phyloP scores from a whole-genome alignment of 2,888 invertebrate species.

The Acanthoscelides obtectus region DNA sequence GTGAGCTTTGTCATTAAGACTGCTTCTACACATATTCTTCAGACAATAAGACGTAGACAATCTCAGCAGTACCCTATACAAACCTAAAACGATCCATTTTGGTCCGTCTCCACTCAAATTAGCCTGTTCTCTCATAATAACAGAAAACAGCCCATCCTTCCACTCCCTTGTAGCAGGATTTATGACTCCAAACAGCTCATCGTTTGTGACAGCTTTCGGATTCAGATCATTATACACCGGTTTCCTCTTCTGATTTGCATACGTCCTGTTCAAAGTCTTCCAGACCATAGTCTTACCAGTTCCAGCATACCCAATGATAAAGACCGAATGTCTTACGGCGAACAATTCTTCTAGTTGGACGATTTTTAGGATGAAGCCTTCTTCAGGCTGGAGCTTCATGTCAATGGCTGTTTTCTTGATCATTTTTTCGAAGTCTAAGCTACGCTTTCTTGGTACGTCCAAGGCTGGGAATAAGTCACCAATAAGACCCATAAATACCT shows the following conservation, averaged over 20 bases:
- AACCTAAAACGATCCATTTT: slow-evolving; percentile 70
- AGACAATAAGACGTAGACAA: no score
- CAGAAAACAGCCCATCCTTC: slow-evolving; percentile 64
- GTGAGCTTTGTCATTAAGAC: no score
- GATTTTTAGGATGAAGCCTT: slow-evolving; percentile 80
- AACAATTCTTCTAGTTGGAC: slow-evolving; percentile 91
- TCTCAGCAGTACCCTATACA: no score
- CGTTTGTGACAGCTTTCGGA: slow-evolving; percentile 93
- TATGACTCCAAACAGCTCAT: slow-evolving; percentile 91
- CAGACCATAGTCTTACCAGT: slow-evolving; percentile 92
- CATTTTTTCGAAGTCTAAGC: slow-evolving; percentile 76
- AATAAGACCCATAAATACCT: slow-evolving; percentile 86
- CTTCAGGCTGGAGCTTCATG: slow-evolving; percentile 84
- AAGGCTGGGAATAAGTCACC: slow-evolving; percentile 90
- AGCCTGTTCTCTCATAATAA: slow-evolving; percentile 90
- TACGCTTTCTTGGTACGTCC: slow-evolving; percentile 85
- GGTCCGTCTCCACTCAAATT: slow-evolving; percentile 80
- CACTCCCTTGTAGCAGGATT: slow-evolving; percentile 84
- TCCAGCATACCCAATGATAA: slow-evolving; percentile 69
- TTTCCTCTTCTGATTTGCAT: slow-evolving; percentile 73
- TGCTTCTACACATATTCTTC: no score
- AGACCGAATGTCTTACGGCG: slow-evolving; percentile 88
- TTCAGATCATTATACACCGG: slow-evolving; percentile 88
- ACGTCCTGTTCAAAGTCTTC: slow-evolving; percentile 83
- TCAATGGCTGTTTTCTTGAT: slow-evolving; percentile 75